Base-by-base conservation (phyloP, 2,113 vertebrate genomes). In the Tautogolabrus adspersus region DNA sequence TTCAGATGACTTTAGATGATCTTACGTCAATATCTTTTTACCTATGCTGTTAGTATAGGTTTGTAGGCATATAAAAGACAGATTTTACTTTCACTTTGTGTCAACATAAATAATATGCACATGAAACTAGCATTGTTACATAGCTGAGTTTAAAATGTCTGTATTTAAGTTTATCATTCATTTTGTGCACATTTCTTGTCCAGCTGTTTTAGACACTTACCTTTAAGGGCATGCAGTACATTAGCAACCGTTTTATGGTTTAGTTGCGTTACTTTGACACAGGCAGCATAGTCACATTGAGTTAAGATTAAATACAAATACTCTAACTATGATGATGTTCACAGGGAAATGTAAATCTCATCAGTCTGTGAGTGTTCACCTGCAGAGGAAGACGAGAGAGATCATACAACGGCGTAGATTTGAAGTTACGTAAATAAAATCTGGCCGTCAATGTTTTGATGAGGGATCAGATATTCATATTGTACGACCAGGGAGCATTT, bases 391-490 rank as follows among this genome's bases (percentile, higher is more conserved):
- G 37, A 2, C 1, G 10, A 26, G 22, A 69, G 65, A 51, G 23
- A n/a, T 21, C 26, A 23, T 11, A 77, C 49, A 59, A 23, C 19
- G 21, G 37, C 15, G 23, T 42, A 15, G 19, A 75, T 68, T 67
- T 40, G 11, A 21, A 54, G 63, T 37, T 57, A 46, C 10, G 63
- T 54, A 56, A 81, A 78, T 81, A 21, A 71, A 44, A 74, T 44
- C 8, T 54, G 58, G 21, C 62, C 61, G 79, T 72, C 38, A 70
- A 66, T 75, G 77, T 84, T 87, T 83, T 75, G 56, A 49, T 10
- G 26, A 62, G 23, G 62, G 55, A 87, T 79, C 66, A 77, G 62
- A 87, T 73, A 81, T 83, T 77, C 66, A 68, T 77, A 64, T 23
- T 79, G 75, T 56, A 82, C 72, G 77, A 79, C 82, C 38, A 68